Base-by-base conservation (phyloP, 2,797 vertebrate genomes). In the Natrix natrix region DNA sequence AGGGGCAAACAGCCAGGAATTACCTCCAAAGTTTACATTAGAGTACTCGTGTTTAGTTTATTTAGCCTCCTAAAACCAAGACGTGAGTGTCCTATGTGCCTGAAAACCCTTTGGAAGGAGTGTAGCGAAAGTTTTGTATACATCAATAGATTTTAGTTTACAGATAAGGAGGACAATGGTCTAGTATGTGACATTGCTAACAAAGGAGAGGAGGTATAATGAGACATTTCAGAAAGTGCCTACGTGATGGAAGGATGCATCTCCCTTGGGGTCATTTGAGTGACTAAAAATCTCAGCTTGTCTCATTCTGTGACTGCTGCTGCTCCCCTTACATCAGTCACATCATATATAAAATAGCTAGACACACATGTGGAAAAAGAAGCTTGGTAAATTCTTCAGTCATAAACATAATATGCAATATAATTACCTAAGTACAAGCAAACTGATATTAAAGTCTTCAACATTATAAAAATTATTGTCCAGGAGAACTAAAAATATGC, bases 11-110 rank as follows among this genome's bases (percentile, higher is more conserved):
- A 48, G 96, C 96, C 96, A 88, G 16, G 1, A 5, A 20, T 92
- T 12, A 86, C 63, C 93, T 91, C 66, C 3, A 54, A 63, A 12
- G 95, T 90, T 95, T 94, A 91, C 88, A 57, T 74, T 54, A 60
- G 24, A 1, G 56, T 87, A 94, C 93, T 95, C 94, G 92, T 94
- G 94, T 95, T 95, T 95, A 92, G 94, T 94, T 95, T 95, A 92
- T 91, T 95, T 10, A 95, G 93, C 83, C 96, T 95, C 69, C 94
- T 48, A 43, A 94, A 60, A 90, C 92, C 24, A 59, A 95, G 94
- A 94, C 32, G 94, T 60, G 96, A 95, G 95, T 94, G 92, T 94
- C 90, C 95, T 91, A 61, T 88, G 93, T 92, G 95, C 56, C 89
- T 91, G 0, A 94, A 95, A 93, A 59, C 90, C 86, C 94, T 95